These are phyloP conservation scores for Thaumetopoea pityocampa DNA, from an alignment of 1,140 invertebrate species.

Conservation along the genomic window DNA sequence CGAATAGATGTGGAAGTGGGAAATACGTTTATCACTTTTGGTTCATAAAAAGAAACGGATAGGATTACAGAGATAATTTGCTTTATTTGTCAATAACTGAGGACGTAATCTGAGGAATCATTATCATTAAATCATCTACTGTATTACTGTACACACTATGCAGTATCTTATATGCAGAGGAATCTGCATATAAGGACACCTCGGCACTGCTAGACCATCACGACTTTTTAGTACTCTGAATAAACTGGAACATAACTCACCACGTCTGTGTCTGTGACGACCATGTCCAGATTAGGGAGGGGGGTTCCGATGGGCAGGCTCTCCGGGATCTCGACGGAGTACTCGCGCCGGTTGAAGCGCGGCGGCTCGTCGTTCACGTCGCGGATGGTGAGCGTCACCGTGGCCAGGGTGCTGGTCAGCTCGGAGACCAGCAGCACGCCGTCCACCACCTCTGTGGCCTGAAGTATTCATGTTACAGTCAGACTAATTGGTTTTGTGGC, in stretches of 20 bases:
- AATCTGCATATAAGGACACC: too few relatives aligned
- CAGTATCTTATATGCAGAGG: too few relatives aligned
- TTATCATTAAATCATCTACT: too few relatives aligned
- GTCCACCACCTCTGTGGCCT: slow-evolving; percentile 87
- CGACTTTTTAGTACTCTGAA: too few relatives aligned
- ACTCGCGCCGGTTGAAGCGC: slow-evolving; percentile 87
- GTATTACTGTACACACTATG: too few relatives aligned
- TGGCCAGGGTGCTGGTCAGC: slow-evolving; percentile 80
- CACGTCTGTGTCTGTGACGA: slow-evolving; percentile 90
- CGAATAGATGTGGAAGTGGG: too few relatives aligned
- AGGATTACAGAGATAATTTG: too few relatives aligned
- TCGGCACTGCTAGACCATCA: too few relatives aligned
- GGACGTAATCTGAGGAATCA: too few relatives aligned
- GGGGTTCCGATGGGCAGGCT: slow-evolving; percentile 89
- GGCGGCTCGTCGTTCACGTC: slow-evolving; percentile 97
- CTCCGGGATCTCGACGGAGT: slow-evolving; percentile 87
- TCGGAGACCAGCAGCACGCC: slow-evolving; percentile 82
- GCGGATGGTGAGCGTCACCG: slow-evolving; percentile 89
- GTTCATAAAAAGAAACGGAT: too few relatives aligned
- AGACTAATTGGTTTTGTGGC: neutral
- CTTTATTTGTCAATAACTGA: too few relatives aligned
- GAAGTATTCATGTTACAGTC: slow-evolving; percentile 13
- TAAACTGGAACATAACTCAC: slow-evolving; percentile 73
- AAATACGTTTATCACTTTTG: too few relatives aligned
- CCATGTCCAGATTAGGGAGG: slow-evolving; percentile 89